phyloP scores from a whole-genome alignment of 1,140 invertebrate genomes.

The Calliphora vicina region DNA sequence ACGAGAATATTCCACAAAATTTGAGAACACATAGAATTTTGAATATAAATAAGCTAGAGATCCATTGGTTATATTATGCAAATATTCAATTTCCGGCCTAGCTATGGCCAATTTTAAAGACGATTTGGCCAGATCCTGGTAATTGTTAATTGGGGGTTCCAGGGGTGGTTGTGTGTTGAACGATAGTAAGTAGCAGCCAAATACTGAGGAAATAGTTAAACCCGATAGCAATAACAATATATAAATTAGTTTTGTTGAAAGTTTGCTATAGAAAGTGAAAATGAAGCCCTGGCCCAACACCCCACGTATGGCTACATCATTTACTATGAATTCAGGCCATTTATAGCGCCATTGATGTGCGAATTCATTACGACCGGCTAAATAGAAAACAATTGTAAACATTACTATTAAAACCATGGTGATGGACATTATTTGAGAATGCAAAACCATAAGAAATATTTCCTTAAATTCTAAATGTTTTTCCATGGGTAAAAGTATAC shows the following conservation, averaged over 20 bases:
- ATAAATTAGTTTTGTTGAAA: background rate
- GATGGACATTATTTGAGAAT: background rate
- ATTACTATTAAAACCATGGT: background rate
- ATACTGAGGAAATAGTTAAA: background rate
- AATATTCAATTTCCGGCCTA: background rate
- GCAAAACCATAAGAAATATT: background rate
- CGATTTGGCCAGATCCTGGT: background rate
- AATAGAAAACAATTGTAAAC: background rate
- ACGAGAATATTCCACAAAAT: background rate
- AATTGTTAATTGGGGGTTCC: background rate
- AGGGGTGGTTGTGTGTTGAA: background rate
- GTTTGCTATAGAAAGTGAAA: background rate
- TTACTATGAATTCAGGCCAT: background rate
- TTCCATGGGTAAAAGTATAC: background rate
- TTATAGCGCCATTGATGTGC: background rate
- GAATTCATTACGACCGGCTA: background rate
- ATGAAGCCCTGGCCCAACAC: background rate
- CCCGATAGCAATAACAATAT: background rate
- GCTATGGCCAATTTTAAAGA: background rate
- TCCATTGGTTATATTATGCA: background rate
- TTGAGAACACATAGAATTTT: background rate
- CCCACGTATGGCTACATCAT: background rate
- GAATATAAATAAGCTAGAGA: background rate
- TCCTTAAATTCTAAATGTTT: background rate
- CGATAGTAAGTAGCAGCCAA: background rate